Percentiles rank a stretch among this genome's conserved stretches.
These are phyloP conservation scores for Philopotamus ludificatus DNA, from an alignment of 1,140 invertebrate species.

Conservation along the genomic window DNA sequence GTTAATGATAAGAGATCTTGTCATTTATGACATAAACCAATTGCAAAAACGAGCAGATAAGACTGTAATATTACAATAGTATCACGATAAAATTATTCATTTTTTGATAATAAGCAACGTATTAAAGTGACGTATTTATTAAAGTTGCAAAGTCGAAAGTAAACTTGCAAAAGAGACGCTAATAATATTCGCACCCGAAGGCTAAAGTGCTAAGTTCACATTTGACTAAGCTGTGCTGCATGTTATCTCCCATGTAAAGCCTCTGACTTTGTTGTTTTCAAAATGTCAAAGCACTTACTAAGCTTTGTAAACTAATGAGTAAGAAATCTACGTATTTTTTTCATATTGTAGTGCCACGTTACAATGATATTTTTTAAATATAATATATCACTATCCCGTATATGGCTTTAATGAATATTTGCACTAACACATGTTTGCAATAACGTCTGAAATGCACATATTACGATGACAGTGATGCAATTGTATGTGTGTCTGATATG, in stretches of 20 bases:
- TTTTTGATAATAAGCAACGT: not conserved
- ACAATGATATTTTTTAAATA: too few species aligned
- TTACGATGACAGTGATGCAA: too few species aligned
- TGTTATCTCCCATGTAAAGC: conserved; percentile 14
- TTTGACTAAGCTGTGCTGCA: conserved; percentile 26
- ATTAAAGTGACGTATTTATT: not conserved
- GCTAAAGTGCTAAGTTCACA: conserved; percentile 18
- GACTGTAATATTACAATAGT: not conserved
- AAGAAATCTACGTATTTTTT: not conserved
- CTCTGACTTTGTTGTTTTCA: not conserved
- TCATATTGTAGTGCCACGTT: too few species aligned
- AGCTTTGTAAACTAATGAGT: not conserved
- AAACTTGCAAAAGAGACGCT: not conserved
- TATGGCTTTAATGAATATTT: too few species aligned
- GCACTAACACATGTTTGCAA: too few species aligned
- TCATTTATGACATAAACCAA: too few species aligned
- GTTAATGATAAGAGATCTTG: too few species aligned
- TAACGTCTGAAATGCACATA: too few species aligned
- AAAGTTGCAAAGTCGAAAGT: not conserved
- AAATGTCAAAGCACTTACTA: too few species aligned
- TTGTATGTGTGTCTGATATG: too few species aligned
- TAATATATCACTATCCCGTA: too few species aligned
- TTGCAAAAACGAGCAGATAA: too few species aligned
- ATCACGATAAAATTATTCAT: not conserved
- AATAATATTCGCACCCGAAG: not conserved